These are phyloP conservation scores for Nautilus pompilius DNA, from an alignment of 1,140 invertebrate species.

Conservation along the genomic window DNA sequence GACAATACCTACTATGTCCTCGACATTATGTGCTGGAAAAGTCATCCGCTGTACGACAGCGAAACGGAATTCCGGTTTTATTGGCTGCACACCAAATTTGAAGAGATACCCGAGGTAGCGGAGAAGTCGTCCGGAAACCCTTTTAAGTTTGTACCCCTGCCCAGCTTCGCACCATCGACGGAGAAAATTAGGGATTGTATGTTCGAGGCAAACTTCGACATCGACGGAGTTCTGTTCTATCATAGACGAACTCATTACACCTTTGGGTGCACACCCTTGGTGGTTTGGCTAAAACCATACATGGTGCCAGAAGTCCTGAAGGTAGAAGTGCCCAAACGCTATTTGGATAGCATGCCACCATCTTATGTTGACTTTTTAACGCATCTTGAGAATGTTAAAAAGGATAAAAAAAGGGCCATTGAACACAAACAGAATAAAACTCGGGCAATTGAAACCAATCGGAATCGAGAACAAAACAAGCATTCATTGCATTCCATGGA, in stretches of 20 bases:
- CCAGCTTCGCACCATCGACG: conserved; percentile 33
- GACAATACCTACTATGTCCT: conserved; percentile 71
- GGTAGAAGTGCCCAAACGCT: conserved; percentile 55
- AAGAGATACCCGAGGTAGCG: conserved; percentile 58
- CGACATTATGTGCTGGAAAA: conserved; percentile 81
- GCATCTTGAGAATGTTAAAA: conserved; percentile 32
- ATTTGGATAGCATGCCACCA: conserved; percentile 36
- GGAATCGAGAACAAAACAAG: not conserved
- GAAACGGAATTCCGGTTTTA: conserved; percentile 77
- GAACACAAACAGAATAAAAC: not conserved
- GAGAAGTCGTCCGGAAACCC: conserved; percentile 24
- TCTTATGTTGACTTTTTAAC: conserved; percentile 38
- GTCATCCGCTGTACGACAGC: conserved; percentile 70
- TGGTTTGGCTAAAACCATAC: conserved; percentile 82
- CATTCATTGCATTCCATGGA: not conserved
- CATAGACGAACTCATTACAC: conserved; percentile 67
- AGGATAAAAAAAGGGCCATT: conserved; percentile 15
- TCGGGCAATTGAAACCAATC: not conserved
- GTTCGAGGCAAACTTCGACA: conserved; percentile 26
- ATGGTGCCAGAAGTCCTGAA: conserved; percentile 80
- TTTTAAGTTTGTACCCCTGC: conserved; percentile 46
- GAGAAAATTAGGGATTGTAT: conserved; percentile 29
- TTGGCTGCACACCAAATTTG: conserved; percentile 70
- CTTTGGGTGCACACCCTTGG: conserved; percentile 75
- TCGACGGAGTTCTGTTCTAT: conserved; percentile 55